Base-by-base conservation (phyloP, 2,888 invertebrate species). In the Melangyna quadrimaculata region DNA sequence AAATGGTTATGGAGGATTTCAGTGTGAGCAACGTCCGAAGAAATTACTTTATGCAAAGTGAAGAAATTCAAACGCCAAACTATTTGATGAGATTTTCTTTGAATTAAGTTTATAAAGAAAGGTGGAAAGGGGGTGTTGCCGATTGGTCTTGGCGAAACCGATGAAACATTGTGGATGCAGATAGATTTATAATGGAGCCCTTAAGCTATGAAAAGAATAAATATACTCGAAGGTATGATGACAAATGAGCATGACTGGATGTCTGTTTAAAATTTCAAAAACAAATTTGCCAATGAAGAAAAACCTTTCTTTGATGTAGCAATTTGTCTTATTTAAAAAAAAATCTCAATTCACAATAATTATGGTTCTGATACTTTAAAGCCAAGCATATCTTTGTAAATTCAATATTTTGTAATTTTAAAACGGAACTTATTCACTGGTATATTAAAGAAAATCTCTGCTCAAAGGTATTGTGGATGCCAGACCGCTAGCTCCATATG, bases 31-130 rank as follows among this genome's bases (percentile, higher is more conserved):
- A 45, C n/a, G 51, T 51, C 14, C 24, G 35, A 48, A 51, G 43
- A 69, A 22, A 61, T 12, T 77, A 4, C 19, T 67, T 24, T 53
- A 53, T 48, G 72, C 61, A 69, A 73, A 78, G 67, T 53, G 75
- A 71, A 51, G 67, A 80, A 80, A 84, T 84, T 80, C 48, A 84
- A 84, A 84, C 72, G 84, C 80, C 84, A 80, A 75, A 71, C 51
- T 67, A 53, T 65, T 40, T 59, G 78, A 70, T 67, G 59, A 70
- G 55, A 32, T 51, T 43, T 57, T 53, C 35, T 29, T 17, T 32
- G 27, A n/a, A 3, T 12, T 43, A 40, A 32, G 43, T 24, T 70
- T 67, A 57, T 70, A 35, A 40, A 22, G 40, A 24, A 19, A 17
- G 14, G 17, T 24, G 37, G 35, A 17, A 3, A 14, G 59, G 48